These are phyloP conservation scores for Meandrina meandrites DNA, from an alignment of 92 coral and sea anemone genomes.

Conservation along the genomic window DNA sequence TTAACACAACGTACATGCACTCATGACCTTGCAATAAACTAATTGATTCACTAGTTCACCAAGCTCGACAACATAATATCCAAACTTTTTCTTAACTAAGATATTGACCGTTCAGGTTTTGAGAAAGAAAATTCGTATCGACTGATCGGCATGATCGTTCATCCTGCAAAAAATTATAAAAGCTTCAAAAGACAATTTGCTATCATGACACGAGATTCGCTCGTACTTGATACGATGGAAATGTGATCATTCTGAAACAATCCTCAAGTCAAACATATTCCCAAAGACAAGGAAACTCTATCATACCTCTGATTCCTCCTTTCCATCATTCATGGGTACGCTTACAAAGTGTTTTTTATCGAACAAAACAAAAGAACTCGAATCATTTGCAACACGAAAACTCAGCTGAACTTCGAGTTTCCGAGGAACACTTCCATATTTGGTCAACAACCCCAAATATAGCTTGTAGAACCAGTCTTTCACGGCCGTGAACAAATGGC, in stretches of 20 bases:
- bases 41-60: no score
- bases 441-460: slow-evolving; percentile 15
- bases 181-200: not conserved
- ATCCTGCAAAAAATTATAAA: not conserved
- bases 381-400: not conserved
- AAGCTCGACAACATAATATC: no score
- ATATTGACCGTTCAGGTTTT: not conserved
- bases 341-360: not conserved
- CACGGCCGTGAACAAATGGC: not conserved
- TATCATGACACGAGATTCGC: not conserved
- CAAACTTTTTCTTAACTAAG: not conserved
- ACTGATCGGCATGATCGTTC: not conserved
- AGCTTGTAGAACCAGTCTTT: not conserved
- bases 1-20: not conserved
- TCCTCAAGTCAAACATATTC: not conserved
- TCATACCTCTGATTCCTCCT: slow-evolving; percentile 37
- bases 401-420: not conserved
- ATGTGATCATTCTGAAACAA: not conserved
- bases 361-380: not conserved
- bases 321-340: slow-evolving; percentile 15
- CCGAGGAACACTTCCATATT: not conserved
- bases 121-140: not conserved
- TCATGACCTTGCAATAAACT: no score
- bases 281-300: not conserved
- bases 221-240: not conserved